A percentile compares a stretch with the other conserved stretches of the same genome.
Evolutionary conservation across 2,888 invertebrate genomes (phyloP).

Genomic region (Latrodectus hesperus): DNA sequence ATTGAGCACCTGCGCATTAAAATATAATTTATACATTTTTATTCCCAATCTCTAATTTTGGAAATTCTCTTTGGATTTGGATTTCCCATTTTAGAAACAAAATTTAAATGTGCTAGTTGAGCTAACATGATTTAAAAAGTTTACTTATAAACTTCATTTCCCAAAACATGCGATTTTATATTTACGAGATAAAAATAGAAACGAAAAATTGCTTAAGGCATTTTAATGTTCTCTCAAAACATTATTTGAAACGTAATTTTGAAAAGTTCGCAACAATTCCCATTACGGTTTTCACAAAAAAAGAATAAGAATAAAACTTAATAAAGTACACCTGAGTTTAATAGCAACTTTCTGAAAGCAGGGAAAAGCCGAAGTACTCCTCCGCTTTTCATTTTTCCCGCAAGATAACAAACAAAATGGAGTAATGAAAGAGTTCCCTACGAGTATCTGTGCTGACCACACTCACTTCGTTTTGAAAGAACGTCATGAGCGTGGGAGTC

Average conservation of each 20-base stretch:
- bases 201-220: not conserved
- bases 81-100: constrained; percentile 1
- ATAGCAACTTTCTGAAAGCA: not conserved
- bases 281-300: not conserved
- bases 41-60: no score
- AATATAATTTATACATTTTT: no score
- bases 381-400: constrained; percentile 16
- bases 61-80: no score
- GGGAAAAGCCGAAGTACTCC: constrained; percentile 14
- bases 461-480: constrained; percentile 43
- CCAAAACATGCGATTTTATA: not conserved
- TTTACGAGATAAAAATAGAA: not conserved
- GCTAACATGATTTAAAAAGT: not conserved
- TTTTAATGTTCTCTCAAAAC: not conserved
- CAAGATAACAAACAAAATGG: constrained; percentile 26
- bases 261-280: not conserved
- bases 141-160: not conserved
- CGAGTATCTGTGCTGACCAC: constrained; percentile 31
- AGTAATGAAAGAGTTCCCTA: constrained; percentile 50
- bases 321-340: not conserved
- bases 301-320: not conserved
- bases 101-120: not conserved
- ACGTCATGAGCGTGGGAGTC: constrained; percentile 63
- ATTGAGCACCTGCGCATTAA: no score
- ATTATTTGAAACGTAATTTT: not conserved